Evolutionary conservation across 2,797 vertebrate species (phyloP).

Genomic region (Amphiprion clarkii): DNA sequence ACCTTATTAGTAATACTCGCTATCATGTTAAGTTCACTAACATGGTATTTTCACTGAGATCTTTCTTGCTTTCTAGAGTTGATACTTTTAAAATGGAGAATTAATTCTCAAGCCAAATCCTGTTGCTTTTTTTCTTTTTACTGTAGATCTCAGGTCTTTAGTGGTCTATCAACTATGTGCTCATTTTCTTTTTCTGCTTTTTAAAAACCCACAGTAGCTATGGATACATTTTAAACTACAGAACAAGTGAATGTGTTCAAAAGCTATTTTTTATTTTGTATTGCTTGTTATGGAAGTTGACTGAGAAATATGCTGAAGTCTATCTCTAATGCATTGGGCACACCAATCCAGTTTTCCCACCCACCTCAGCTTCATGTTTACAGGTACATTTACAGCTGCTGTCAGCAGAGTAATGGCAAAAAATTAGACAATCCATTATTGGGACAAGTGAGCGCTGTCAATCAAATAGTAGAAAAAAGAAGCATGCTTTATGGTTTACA

Average conservation of each 20-base stretch:
- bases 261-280: conserved; percentile 49
- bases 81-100: conserved; percentile 64
- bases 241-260: conserved; percentile 70
- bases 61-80: conserved; percentile 59
- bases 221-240: conserved; percentile 60
- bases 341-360: conserved; percentile 45
- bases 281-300: conserved; percentile 37
- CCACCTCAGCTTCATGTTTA: conserved; percentile 61
- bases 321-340: conserved; percentile 29
- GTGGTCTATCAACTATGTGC: conserved; percentile 36
- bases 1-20: conserved; percentile 45
- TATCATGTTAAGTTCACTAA: conserved; percentile 60
- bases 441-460: conserved; percentile 46
- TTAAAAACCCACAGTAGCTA: conserved; percentile 51
- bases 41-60: conserved; percentile 56
- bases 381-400: conserved; percentile 50
- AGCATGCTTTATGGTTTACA: conserved; percentile 34
- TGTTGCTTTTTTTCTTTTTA: conserved; percentile 39
- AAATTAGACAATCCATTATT: conserved; percentile 66
- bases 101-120: conserved; percentile 79
- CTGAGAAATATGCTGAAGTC: conserved; percentile 53
- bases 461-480: conserved; percentile 51
- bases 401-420: conserved; percentile 23
- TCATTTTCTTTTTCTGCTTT: conserved; percentile 50
- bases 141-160: conserved; percentile 80